These are phyloP conservation scores for Bujurquina vittata DNA, from an alignment of 2,113 vertebrate species.

Conservation along the genomic window DNA sequence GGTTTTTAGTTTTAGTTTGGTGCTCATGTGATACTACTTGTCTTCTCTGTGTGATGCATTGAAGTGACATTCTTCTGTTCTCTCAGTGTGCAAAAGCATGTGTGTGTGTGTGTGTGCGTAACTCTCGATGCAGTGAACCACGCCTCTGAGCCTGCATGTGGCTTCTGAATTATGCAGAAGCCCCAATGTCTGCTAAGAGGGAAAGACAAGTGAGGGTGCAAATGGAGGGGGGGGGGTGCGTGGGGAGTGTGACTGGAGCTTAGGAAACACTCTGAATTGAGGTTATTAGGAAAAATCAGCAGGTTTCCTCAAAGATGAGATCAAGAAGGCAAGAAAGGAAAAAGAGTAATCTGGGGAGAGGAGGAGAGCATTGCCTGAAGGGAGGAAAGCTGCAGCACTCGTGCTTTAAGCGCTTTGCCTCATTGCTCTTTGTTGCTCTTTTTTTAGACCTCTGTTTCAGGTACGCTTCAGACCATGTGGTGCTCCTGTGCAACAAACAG, in stretches of 20 bases:
- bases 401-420: background rate
- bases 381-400: conserved; percentile 12
- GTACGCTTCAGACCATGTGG: conserved; percentile 37
- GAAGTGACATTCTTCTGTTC: conserved; percentile 14
- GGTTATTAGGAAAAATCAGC: conserved; percentile 37
- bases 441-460: conserved; percentile 9
- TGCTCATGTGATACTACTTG: background rate
- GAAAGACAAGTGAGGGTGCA: conserved; percentile 26
- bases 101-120: conserved; percentile 16
- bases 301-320: conserved; percentile 42
- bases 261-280: conserved; percentile 17
- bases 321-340: background rate
- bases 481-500: conserved; percentile 40
- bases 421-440: background rate
- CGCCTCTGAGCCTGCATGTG: conserved; percentile 55
- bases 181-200: conserved; percentile 46
- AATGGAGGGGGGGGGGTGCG: conserved; percentile 10
- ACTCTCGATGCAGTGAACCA: conserved; percentile 42
- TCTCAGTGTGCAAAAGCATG: conserved; percentile 16
- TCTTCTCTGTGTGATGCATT: background rate
- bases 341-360: background rate
- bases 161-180: conserved; percentile 74
- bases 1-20: background rate
- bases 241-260: conserved; percentile 9
- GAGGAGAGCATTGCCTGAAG: background rate